These are phyloP conservation scores for Murina feae DNA, from an alignment of 2,113 vertebrate genomes.

Conservation along the genomic window DNA sequence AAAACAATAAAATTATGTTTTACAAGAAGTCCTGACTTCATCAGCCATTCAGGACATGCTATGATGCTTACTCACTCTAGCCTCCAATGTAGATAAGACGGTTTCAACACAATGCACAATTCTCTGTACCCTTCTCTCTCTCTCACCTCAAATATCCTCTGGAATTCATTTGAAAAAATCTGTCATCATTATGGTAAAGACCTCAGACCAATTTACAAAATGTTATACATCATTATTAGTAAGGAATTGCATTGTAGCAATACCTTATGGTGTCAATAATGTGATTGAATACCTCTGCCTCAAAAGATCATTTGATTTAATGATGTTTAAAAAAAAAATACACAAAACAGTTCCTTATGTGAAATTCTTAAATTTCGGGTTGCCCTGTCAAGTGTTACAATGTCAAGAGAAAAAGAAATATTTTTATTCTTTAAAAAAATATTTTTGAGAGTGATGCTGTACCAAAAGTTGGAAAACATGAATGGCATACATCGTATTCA, in stretches of 20 bases:
- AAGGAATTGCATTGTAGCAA: not conserved
- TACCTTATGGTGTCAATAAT: not conserved
- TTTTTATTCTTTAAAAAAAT: not conserved
- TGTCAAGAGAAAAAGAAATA: not conserved
- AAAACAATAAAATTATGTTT: not conserved
- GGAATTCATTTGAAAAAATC: not conserved
- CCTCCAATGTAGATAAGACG: not conserved
- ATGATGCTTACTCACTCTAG: not conserved
- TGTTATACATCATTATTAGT: not conserved
- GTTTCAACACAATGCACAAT: not conserved
- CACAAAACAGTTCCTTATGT: not conserved
- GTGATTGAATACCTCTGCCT: not conserved
- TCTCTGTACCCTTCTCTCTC: too few relatives aligned
- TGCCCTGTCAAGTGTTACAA: not conserved
- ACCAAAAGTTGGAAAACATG: not conserved
- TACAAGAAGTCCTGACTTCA: not conserved
- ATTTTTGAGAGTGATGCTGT: not conserved
- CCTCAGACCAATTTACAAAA: not conserved
- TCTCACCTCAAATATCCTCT: not conserved
- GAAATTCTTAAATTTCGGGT: not conserved
- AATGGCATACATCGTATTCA: not conserved
- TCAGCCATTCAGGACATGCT: not conserved
- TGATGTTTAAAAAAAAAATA: not conserved
- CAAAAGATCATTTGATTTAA: not conserved
- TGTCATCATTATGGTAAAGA: not conserved